These are phyloP conservation scores for Sakesphorus luctuosus DNA, from an alignment of 2,113 vertebrate genomes.

Conservation along the genomic window DNA sequence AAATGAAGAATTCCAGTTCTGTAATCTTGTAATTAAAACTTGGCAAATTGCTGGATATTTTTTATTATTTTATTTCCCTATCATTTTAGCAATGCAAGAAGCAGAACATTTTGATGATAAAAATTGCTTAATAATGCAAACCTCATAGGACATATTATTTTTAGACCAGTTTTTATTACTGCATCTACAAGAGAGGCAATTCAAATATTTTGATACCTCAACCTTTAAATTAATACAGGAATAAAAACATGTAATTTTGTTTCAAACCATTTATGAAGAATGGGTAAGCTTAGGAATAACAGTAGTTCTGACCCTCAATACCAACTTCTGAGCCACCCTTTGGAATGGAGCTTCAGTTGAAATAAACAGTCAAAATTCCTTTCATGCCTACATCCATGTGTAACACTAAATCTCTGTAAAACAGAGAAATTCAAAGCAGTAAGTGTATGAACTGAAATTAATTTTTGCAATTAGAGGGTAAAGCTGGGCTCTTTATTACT, in stretches of 20 bases:
- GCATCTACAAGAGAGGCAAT: not conserved
- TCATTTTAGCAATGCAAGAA: not conserved
- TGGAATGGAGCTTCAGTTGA: not conserved
- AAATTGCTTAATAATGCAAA: not conserved
- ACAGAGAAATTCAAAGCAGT: not conserved
- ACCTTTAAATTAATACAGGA: not conserved
- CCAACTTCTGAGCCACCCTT: not conserved
- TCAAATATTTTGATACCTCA: conserved; percentile 33
- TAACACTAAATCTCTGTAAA: not conserved
- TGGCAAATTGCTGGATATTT: not conserved
- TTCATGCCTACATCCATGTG: not conserved
- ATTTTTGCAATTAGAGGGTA: not conserved
- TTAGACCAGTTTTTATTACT: not conserved
- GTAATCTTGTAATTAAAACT: not conserved
- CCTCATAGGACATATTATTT: not conserved
- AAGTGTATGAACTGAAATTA: not conserved
- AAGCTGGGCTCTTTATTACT: not conserved
- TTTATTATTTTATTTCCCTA: not conserved
- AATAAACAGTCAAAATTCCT: not conserved
- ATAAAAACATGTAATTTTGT: not conserved
- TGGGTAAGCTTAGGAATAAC: not conserved
- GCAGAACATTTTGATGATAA: not conserved
- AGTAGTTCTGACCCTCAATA: not conserved
- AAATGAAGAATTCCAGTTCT: not conserved
- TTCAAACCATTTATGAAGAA: not conserved